These are phyloP conservation scores for Corbicula japonica DNA, from an alignment of 2,888 invertebrate species.

Conservation along the genomic window DNA sequence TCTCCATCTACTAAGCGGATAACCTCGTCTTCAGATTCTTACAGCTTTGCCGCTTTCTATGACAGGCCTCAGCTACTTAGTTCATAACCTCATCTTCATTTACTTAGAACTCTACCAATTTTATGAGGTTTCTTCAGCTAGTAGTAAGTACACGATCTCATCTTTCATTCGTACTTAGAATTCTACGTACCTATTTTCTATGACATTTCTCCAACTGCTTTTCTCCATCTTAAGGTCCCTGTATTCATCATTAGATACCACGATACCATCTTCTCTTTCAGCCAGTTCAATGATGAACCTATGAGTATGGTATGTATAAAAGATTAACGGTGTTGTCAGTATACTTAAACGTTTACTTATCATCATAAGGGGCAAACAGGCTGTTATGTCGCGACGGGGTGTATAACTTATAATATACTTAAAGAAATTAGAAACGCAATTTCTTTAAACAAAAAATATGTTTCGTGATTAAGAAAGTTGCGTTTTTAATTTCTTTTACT, in stretches of 20 bases:
- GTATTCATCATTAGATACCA: slow-evolving; percentile 98
- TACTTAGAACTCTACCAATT: neutral
- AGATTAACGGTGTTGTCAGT: neutral
- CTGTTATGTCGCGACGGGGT: no score
- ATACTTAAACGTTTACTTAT: neutral
- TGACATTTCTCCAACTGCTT: slow-evolving; percentile 93
- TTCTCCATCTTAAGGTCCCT: slow-evolving; percentile 93
- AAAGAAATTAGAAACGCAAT: no score
- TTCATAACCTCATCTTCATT: neutral
- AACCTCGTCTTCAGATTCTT: neutral
- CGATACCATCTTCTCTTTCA: slow-evolving; percentile 87
- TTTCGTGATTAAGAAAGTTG: no score
- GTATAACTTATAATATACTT: no score
- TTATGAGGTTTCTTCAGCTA: neutral
- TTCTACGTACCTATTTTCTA: slow-evolving; percentile 93
- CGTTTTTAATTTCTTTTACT: no score
- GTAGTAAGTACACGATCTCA: neutral
- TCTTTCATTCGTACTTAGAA: neutral
- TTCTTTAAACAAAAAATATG: no score
- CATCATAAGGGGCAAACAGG: no score
- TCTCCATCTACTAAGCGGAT: neutral
- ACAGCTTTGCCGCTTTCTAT: neutral
- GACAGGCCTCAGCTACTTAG: neutral
- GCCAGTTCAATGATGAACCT: slow-evolving; percentile 91
- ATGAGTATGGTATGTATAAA: slow-evolving; percentile 16